These are phyloP conservation scores for Dryomyza anilis DNA, from an alignment of 2,888 invertebrate species.

Conservation along the genomic window DNA sequence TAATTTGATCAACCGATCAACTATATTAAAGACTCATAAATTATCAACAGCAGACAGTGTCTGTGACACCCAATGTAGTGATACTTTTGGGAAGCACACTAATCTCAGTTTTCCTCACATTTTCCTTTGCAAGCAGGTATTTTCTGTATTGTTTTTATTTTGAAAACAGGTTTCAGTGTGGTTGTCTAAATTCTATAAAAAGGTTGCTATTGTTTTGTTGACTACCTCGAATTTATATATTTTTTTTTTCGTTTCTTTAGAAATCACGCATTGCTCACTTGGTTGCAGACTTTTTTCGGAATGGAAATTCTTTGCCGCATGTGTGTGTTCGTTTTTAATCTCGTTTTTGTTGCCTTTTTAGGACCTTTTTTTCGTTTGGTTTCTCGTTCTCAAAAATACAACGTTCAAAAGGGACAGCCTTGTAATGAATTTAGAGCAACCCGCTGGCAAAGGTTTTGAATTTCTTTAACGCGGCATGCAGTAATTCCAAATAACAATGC, in stretches of 20 bases:
- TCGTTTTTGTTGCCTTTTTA: slow-evolving; percentile 36
- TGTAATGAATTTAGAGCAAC: slow-evolving; percentile 19
- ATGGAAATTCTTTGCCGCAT: slow-evolving; percentile 11
- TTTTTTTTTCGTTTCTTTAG: no score
- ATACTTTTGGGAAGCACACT: no score
- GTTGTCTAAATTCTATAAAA: neutral
- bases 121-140: neutral
- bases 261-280: slow-evolving; percentile 25
- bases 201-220: slow-evolving; percentile 3
- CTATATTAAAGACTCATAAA: slow-evolving; percentile 34
- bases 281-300: no score
- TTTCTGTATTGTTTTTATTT: neutral
- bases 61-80: slow-evolving; percentile 29
- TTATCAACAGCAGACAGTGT: slow-evolving; percentile 33
- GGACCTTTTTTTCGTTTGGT: slow-evolving; percentile 40
- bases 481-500: no score
- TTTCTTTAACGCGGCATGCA: slow-evolving; percentile 39
- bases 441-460: slow-evolving; percentile 43
- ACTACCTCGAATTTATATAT: neutral
- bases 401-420: slow-evolving; percentile 35
- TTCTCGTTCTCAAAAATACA: slow-evolving; percentile 48
- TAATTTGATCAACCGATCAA: neutral
- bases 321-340: slow-evolving; percentile 47
- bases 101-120: neutral
- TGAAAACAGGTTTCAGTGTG: neutral